phyloP scores from a whole-genome alignment of 1,140 invertebrate genomes.

The Zaprionus davidi region DNA sequence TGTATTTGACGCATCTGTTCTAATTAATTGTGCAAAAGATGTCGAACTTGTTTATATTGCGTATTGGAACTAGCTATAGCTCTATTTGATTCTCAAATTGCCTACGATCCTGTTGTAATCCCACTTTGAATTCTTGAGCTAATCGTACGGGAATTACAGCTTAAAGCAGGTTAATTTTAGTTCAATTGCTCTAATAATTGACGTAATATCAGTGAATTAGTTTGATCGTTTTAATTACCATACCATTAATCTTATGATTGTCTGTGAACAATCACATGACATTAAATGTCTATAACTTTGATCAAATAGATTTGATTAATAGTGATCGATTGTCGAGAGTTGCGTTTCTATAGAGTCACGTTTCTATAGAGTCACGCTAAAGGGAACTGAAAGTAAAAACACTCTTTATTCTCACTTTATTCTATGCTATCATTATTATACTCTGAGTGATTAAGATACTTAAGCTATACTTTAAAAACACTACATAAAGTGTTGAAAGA shows the following conservation, averaged over 20 bases:
- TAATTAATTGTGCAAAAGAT: constrained; percentile 11
- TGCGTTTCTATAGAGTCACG: neutral
- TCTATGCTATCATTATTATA: neutral
- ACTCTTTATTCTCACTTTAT: neutral
- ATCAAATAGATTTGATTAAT: neutral
- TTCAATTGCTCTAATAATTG: neutral
- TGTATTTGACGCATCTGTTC: neutral
- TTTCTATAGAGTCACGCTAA: neutral
- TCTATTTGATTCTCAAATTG: neutral
- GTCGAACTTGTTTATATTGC: constrained; percentile 10
- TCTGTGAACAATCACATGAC: neutral
- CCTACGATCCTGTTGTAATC: neutral
- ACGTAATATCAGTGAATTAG: neutral
- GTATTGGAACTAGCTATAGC: neutral
- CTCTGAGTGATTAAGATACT: neutral
- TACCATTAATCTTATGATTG: neutral
- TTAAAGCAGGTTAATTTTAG: neutral
- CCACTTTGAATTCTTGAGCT: neutral
- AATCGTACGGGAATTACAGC: neutral
- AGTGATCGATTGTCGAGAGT: neutral
- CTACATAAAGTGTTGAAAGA: neutral
- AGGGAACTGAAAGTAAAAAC: neutral
- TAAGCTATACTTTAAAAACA: neutral
- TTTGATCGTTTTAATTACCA: neutral
- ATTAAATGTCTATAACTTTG: neutral